Evolutionary conservation across 2,888 invertebrate genomes (phyloP).

Genomic region (Euproctis similis): DNA sequence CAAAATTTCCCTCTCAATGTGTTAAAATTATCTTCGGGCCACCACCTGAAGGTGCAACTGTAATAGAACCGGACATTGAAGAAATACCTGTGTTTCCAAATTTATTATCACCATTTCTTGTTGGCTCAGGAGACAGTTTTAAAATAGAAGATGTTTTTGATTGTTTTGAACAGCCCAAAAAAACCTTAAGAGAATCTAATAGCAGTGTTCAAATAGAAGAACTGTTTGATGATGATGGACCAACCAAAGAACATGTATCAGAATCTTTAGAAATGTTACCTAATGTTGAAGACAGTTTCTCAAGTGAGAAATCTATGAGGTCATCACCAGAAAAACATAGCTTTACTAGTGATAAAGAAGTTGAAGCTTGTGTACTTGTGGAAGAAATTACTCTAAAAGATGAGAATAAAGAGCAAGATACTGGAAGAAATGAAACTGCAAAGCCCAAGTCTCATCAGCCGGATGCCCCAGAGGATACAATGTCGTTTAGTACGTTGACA

Average conservation of each 20-base stretch:
- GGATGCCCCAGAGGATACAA: conserved; percentile 51
- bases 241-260: not conserved
- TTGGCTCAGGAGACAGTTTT: conserved; percentile 41
- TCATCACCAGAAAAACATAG: conserved; percentile 34
- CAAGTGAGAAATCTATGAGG: conserved; percentile 32
- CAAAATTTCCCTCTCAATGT: conserved; percentile 47
- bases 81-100: conserved; percentile 51
- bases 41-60: conserved; percentile 53
- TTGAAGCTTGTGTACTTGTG: conserved; percentile 52
- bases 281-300: conserved; percentile 22
- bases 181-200: conserved; percentile 14
- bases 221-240: no score
- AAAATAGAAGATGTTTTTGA: conserved; percentile 47
- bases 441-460: conserved; percentile 58
- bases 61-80: conserved; percentile 42
- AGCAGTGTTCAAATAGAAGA: no score
- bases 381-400: conserved; percentile 59
- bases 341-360: conserved; percentile 44
- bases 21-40: conserved; percentile 65
- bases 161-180: conserved; percentile 23
- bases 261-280: conserved; percentile 16
- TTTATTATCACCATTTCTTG: conserved; percentile 56
- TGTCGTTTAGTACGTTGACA: conserved; percentile 75
- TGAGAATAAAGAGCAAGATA: conserved; percentile 30
- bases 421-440: conserved; percentile 33